A percentile compares a stretch with the other conserved stretches of the same genome.
These are phyloP conservation scores for Zootoca vivipara DNA, from an alignment of 2,113 vertebrate species.

Conservation along the genomic window DNA sequence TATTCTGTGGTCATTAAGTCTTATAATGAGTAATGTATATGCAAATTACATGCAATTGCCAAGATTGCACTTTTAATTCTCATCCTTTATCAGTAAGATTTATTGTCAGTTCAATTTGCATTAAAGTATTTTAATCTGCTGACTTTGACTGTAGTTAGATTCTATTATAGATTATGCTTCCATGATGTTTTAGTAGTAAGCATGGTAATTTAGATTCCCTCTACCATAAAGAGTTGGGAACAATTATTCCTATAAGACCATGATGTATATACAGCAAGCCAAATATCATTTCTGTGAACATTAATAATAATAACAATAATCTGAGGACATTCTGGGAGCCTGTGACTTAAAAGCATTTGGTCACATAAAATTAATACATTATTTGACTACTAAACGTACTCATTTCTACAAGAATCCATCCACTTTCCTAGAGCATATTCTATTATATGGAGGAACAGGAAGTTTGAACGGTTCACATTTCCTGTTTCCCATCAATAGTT, in stretches of 20 bases:
- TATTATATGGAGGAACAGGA: background rate
- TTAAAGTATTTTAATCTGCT: slow-evolving; percentile 68
- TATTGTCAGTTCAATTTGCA: slow-evolving; percentile 75
- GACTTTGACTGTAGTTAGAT: slow-evolving; percentile 44
- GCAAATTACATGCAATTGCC: slow-evolving; percentile 67
- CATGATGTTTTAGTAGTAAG: slow-evolving; percentile 32
- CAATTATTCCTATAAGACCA: background rate
- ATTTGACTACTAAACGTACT: background rate
- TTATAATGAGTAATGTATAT: slow-evolving; percentile 67
- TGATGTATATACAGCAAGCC: background rate
- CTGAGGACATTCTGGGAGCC: background rate
- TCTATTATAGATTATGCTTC: slow-evolving; percentile 56
- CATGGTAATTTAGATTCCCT: slow-evolving; percentile 14
- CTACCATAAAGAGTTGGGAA: background rate
- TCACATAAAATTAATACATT: background rate
- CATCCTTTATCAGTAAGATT: slow-evolving; percentile 62
- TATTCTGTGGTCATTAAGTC: slow-evolving; percentile 45
- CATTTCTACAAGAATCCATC: background rate
- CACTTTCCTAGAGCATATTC: background rate
- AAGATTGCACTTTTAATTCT: slow-evolving; percentile 75
- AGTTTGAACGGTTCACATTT: background rate
- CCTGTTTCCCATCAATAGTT: background rate
- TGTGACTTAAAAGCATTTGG: background rate
- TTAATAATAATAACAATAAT: background rate
- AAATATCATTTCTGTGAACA: background rate